Conservation (phyloP, 1,140 invertebrate genomes). For the Apis laboriosa region DNA sequence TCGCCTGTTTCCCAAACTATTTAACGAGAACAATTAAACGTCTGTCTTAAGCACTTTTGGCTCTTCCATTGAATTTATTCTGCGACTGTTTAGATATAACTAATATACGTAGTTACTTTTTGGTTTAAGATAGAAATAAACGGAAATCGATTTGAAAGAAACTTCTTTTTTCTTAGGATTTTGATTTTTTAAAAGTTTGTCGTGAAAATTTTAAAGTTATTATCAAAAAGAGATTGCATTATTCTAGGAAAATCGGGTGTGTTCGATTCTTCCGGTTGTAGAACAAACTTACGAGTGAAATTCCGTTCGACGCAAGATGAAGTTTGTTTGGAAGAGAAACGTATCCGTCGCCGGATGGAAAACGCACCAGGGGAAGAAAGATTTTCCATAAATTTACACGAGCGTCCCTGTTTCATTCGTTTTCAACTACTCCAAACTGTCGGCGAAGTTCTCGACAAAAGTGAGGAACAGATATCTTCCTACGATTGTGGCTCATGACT, state of each 20-base stretch:
- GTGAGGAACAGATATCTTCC: not conserved
- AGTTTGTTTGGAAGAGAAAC: constrained; percentile 12
- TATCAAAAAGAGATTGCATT: not conserved
- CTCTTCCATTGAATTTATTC: not conserved
- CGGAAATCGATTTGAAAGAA: not conserved
- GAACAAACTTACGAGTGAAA: not conserved
- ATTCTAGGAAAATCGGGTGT: not conserved
- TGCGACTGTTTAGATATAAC: no score
- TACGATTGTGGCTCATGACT: not conserved
- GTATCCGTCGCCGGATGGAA: not conserved
- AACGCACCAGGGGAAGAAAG: not conserved
- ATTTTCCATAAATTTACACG: constrained; percentile 23
- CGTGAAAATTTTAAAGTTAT: not conserved
- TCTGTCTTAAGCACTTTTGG: no score
- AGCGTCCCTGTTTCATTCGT: not conserved
- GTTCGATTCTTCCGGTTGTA: not conserved
- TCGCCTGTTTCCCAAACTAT: not conserved
- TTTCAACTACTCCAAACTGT: constrained; percentile 18
- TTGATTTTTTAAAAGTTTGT: not conserved
- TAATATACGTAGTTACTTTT: no score
- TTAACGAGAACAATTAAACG: not conserved
- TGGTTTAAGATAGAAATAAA: not conserved
- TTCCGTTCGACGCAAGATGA: not conserved
- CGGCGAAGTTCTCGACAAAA: constrained; percentile 21
- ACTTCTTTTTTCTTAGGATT: no score